Evolutionary conservation across 1,140 invertebrate species (phyloP).

Genomic region (Hestina assimilis): DNA sequence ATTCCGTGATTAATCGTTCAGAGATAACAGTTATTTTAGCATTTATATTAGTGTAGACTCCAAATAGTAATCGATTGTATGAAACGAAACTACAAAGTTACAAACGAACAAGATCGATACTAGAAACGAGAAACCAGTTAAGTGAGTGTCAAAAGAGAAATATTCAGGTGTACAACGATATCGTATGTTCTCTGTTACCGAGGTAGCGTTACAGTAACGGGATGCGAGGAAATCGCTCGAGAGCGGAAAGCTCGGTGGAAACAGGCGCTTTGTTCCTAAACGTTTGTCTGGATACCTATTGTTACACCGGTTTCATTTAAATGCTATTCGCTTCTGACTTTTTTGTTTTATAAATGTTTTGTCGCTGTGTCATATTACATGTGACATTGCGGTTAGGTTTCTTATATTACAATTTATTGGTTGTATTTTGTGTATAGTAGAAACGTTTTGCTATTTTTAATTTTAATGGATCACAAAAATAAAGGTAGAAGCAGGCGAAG

Average conservation of each 20-base stretch:
- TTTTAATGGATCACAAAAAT: too few relatives aligned
- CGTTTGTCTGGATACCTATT: conserved; percentile 17
- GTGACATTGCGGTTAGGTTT: neutral
- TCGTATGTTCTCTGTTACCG: conserved; percentile 1
- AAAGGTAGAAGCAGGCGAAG: too few relatives aligned
- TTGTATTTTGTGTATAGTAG: neutral
- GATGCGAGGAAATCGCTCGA: conserved; percentile 25
- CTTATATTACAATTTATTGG: neutral
- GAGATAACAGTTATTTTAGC: too few relatives aligned
- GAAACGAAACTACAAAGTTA: too few relatives aligned
- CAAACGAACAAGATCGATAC: neutral
- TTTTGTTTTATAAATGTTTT: conserved; percentile 1
- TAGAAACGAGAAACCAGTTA: neutral
- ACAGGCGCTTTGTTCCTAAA: conserved; percentile 17
- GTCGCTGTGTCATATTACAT: too few relatives aligned
- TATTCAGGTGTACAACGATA: neutral
- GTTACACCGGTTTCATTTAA: conserved; percentile 20
- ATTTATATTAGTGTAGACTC: too few relatives aligned
- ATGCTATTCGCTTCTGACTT: neutral
- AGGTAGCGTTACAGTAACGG: conserved; percentile 14
- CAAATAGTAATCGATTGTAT: too few relatives aligned
- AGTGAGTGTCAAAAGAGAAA: neutral
- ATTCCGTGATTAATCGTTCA: too few relatives aligned
- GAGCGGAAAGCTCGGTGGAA: conserved; percentile 15
- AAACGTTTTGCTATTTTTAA: too few relatives aligned